Base-by-base conservation (phyloP, 1,140 invertebrate species). In the Eriocheir sinensis region DNA sequence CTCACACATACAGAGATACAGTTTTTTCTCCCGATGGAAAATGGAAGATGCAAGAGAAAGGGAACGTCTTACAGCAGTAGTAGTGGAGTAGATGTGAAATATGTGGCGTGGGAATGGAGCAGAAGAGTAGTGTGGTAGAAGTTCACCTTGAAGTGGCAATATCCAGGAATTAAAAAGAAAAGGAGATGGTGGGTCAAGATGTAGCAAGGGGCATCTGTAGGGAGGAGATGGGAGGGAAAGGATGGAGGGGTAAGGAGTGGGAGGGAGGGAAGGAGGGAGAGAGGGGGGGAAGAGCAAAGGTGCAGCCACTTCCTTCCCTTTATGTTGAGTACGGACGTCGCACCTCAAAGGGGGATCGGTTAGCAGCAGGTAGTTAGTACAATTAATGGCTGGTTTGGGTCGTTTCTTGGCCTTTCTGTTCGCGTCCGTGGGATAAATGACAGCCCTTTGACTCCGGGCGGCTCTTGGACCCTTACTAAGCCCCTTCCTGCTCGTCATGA, bases 311-410 rank as follows among this genome's bases (percentile, higher is more conserved):
- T 94, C 94, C 94, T 92, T 53, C 81, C 53, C 89, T 92, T 92
- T 92, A 91, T 94, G 93, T 89, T 80, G 41, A 91, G 21, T 85
- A 81, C 72, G 90, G 4, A 27, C 85, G 89, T 86, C 89, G 15
- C 60, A 48, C 34, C 80, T 86, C 60, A 86, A 94, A 86, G 80
- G 44, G 72, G 90, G 89, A 92, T 94, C 94, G 94, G 94, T 94
- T 94, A 94, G 81, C 94, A 83, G 89, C 94, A 94, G 94, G 94
- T 94, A 94, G 94, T 92, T 94, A 94, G 89, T 83, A 92, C 94
- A 94, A 94, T 94, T 94, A 94, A 94, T 94, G 94, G 85, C 72
- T 83, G 94, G 94, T 48, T 85, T 41, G 89, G 90, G 81, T 79
- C 86, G 34, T 89, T 89, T 79, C 86, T 89, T 94, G 60, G 81